Conservation (phyloP, 2,113 vertebrate genomes). For the Lichenostomus cassidix region DNA sequence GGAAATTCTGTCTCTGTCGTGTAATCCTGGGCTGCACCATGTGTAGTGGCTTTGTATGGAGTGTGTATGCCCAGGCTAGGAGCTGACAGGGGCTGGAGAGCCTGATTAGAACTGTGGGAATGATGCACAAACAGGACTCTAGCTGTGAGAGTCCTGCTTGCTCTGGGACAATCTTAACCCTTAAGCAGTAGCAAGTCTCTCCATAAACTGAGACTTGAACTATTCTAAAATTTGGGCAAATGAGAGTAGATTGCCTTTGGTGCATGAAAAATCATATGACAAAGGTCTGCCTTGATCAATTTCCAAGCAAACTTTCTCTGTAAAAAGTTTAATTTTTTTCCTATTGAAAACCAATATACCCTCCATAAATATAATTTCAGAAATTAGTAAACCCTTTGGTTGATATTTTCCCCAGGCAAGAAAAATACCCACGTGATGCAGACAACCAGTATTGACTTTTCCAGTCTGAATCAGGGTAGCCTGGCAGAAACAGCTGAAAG, state of each 20-base stretch:
- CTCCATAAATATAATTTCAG: neutral
- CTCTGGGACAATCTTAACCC: slow-evolving; percentile 5
- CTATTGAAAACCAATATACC: neutral
- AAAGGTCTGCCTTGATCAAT: neutral
- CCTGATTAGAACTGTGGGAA: slow-evolving; percentile 16
- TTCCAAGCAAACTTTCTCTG: neutral
- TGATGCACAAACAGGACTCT: neutral
- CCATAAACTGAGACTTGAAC: neutral
- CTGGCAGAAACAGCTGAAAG: neutral
- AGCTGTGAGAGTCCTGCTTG: neutral
- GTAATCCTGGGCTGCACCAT: neutral
- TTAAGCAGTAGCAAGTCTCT: neutral
- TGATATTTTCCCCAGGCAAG: neutral
- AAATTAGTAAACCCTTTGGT: neutral
- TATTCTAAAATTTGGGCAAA: neutral
- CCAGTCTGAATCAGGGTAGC: neutral
- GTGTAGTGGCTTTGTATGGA: neutral
- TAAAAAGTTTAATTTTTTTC: neutral
- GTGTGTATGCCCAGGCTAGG: neutral
- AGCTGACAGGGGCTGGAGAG: neutral
- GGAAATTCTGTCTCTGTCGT: neutral
- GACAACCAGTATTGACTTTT: neutral
- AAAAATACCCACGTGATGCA: neutral
- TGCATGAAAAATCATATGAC: neutral
- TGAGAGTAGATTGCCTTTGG: neutral